Conservation (phyloP, 2,888 invertebrate species). For the Odontocerum albicorne region DNA sequence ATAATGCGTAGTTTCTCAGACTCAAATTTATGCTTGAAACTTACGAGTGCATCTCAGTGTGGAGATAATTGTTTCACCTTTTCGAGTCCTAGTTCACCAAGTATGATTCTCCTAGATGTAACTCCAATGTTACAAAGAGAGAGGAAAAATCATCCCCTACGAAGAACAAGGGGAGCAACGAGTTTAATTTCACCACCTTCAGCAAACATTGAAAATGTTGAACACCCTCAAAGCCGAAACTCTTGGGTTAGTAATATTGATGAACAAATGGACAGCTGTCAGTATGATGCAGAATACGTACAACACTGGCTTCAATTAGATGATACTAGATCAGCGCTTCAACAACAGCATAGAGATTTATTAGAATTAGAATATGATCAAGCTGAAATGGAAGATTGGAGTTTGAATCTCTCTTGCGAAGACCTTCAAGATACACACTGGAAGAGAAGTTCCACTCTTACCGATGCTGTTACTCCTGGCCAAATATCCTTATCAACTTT, state of each 20-base stretch:
- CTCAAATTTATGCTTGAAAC: conserved; percentile 71
- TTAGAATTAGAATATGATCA: conserved; percentile 74
- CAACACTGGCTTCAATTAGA: conserved; percentile 76
- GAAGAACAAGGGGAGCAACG: conserved; percentile 58
- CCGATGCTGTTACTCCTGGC: conserved; percentile 60
- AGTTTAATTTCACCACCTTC: conserved; percentile 50
- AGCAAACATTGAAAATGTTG: conserved; percentile 40
- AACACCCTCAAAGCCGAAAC: conserved; percentile 43
- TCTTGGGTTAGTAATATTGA: conserved; percentile 64
- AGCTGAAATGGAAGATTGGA: conserved; percentile 80
- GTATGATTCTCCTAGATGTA: conserved; percentile 62
- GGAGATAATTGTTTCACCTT: conserved; percentile 51
- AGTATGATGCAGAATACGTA: conserved; percentile 73
- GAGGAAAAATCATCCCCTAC: conserved; percentile 54
- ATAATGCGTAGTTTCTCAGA: conserved; percentile 75
- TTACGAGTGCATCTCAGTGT: conserved; percentile 61
- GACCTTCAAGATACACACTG: conserved; percentile 59
- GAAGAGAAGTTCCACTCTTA: conserved; percentile 51
- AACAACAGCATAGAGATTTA: conserved; percentile 69
- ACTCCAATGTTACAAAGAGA: conserved; percentile 54
- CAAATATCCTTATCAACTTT: conserved; percentile 66
- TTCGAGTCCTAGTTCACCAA: conserved; percentile 60
- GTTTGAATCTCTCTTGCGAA: conserved; percentile 70
- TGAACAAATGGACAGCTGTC: conserved; percentile 59
- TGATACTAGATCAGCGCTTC: conserved; percentile 68